A percentile compares a stretch with the other conserved stretches of the same genome.
Evolutionary conservation across 2,888 invertebrate genomes (phyloP).

Genomic region (Troglohyphantes excavatus): DNA sequence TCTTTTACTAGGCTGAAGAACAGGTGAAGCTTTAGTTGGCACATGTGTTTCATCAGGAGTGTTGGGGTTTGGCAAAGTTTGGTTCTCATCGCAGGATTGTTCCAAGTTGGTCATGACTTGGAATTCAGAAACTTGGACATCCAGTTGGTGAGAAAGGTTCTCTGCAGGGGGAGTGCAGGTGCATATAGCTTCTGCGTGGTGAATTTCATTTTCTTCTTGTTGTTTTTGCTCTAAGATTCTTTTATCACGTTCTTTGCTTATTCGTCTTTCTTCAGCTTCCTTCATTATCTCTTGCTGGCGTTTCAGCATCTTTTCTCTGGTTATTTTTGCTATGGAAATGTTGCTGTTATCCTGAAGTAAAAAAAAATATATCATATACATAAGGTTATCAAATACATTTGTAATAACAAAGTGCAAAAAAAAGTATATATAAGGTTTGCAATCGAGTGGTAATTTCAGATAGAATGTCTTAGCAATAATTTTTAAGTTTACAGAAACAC

Average conservation of each 20-base stretch:
- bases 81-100: background rate
- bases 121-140: background rate
- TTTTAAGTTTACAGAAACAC: too few relatives aligned
- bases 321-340: constrained; percentile 76
- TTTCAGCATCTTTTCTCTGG: constrained; percentile 75
- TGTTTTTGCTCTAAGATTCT: constrained; percentile 24
- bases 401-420: too few relatives aligned
- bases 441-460: background rate
- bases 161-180: constrained; percentile 11
- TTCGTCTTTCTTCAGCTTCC: constrained; percentile 74
- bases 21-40: constrained; percentile 46
- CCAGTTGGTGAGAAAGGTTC: background rate
- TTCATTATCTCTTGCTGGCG: constrained; percentile 76
- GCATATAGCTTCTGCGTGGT: background rate
- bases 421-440: background rate
- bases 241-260: constrained; percentile 37
- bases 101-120: background rate
- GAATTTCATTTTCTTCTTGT: constrained; percentile 19
- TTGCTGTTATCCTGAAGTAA: constrained; percentile 66
- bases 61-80: constrained; percentile 32
- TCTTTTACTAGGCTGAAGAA: constrained; percentile 45
- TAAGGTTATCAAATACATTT: too few relatives aligned
- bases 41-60: constrained; percentile 39
- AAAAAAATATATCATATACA: background rate
- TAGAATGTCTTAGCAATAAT: too few relatives aligned